Conservation (phyloP, 2,113 vertebrate genomes). For the Eulemur rufifrons region DNA sequence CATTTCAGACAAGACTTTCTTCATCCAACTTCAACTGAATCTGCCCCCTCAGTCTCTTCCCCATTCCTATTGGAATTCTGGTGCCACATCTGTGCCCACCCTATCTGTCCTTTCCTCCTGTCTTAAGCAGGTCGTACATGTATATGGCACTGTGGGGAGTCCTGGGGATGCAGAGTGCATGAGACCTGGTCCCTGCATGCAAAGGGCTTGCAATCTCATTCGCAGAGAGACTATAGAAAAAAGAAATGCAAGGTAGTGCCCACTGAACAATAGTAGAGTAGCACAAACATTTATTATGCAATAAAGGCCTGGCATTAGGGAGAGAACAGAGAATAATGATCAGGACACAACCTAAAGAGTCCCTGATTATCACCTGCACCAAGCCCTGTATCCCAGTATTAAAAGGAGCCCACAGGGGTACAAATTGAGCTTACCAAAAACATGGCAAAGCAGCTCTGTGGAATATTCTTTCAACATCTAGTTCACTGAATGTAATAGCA, state of each 20-base stretch:
- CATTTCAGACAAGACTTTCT: neutral
- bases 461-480: neutral
- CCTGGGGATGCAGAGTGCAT: neutral
- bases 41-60: neutral
- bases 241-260: neutral
- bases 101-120: neutral
- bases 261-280: neutral
- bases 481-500: accelerated
- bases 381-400: neutral
- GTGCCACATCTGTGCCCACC: neutral
- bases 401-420: neutral
- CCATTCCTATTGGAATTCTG: neutral
- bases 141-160: neutral
- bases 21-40: neutral
- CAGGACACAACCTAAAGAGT: neutral
- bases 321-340: neutral
- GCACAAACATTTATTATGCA: neutral
- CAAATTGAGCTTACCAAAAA: neutral
- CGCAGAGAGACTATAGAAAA: neutral
- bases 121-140: neutral
- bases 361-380: neutral
- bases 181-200: neutral
- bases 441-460: neutral
- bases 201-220: neutral
- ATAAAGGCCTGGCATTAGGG: neutral